Conservation (phyloP, 2,888 invertebrate species). For the Neuroscelio doddi region DNA sequence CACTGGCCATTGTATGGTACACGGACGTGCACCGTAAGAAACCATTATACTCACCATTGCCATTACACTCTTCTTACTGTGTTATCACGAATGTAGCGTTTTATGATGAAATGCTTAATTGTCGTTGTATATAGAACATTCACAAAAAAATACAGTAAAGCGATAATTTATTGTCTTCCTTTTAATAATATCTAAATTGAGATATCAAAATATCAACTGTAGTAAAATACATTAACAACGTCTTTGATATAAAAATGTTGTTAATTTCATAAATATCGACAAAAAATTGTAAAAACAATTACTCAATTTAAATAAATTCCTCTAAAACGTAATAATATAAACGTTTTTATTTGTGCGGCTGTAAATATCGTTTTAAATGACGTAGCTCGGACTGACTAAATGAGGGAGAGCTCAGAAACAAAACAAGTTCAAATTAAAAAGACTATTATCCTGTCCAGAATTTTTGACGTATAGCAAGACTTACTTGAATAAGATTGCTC, state of each 20-base stretch:
- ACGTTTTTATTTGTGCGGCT: too few species aligned
- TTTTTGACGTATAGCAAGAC: conserved; percentile 9
- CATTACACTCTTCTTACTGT: background rate
- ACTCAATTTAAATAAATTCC: too few species aligned
- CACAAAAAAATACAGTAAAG: background rate
- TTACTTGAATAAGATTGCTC: too few species aligned
- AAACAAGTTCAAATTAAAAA: conserved; percentile 19
- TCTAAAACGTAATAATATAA: too few species aligned
- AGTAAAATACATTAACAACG: too few species aligned
- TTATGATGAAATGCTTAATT: background rate
- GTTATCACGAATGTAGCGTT: conserved; percentile 3
- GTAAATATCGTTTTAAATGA: too few species aligned
- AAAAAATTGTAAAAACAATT: too few species aligned
- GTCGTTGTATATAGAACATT: background rate
- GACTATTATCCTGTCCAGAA: conserved; percentile 15
- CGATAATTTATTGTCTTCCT: background rate
- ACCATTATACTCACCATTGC: conserved; percentile 11
- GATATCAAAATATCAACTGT: too few species aligned
- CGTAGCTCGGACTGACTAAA: background rate
- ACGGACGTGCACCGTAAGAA: conserved; percentile 4
- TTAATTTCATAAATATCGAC: too few species aligned
- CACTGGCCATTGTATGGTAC: conserved; percentile 7
- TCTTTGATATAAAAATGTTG: too few species aligned
- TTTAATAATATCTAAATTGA: too few species aligned
- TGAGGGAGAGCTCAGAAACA: conserved; percentile 7